phyloP scores from a whole-genome alignment of 2,888 invertebrate genomes.

The Dasypolia templi region DNA sequence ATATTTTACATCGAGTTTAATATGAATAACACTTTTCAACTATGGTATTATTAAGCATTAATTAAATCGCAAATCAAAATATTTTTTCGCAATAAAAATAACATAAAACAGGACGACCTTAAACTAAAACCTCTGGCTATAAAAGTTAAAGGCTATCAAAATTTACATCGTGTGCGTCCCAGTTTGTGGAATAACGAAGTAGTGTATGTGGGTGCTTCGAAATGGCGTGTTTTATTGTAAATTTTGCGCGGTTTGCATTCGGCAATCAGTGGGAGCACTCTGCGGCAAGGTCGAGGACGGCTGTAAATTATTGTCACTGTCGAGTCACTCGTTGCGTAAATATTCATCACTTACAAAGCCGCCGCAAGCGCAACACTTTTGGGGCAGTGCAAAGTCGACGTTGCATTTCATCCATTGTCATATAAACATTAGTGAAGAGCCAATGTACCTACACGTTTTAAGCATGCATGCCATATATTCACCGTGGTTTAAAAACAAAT shows the following conservation, averaged over 20 bases:
- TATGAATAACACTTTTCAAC: constrained; percentile 62
- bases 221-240: constrained; percentile 76
- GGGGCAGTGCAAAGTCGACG: constrained; percentile 33
- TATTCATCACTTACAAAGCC: constrained; percentile 72
- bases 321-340: constrained; percentile 79
- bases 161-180: constrained; percentile 85
- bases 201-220: constrained; percentile 82
- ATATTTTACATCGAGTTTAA: constrained; percentile 52
- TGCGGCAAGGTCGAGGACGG: constrained; percentile 85
- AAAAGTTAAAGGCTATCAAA: constrained; percentile 87
- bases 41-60: constrained; percentile 74
- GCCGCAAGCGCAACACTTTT: constrained; percentile 55
- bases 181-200: constrained; percentile 83
- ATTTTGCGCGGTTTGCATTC: constrained; percentile 81
- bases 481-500: no score
- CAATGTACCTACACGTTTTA: constrained; percentile 14
- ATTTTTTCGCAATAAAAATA: constrained; percentile 76
- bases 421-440: constrained; percentile 15
- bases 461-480: constrained; percentile 18
- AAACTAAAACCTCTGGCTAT: constrained; percentile 84
- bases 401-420: constrained; percentile 28
- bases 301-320: constrained; percentile 81
- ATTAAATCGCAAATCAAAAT: constrained; percentile 78
- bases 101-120: constrained; percentile 82
- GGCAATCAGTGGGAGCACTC: constrained; percentile 80